phyloP scores from a whole-genome alignment of 2,113 vertebrate genomes.

The Stomatorhinus ivindoensis region DNA sequence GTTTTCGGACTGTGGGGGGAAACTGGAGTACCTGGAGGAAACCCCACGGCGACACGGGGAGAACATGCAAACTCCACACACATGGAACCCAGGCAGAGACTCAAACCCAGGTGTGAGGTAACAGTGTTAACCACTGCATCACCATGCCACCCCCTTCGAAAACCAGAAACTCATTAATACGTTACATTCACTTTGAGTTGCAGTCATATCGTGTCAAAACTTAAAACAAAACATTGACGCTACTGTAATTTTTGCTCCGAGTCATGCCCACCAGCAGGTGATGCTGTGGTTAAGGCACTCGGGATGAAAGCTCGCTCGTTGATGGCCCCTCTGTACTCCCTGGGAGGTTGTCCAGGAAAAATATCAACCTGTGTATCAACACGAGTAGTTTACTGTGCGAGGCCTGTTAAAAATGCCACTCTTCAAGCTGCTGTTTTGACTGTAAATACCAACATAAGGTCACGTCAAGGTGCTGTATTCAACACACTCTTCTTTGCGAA shows the following conservation, averaged over 20 bases:
- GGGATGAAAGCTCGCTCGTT: neutral
- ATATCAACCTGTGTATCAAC: neutral
- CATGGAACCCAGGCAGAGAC: too few species aligned
- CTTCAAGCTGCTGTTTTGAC: neutral
- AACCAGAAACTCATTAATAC: neutral
- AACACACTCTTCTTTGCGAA: neutral
- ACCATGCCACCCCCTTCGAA: neutral
- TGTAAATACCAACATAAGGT: slow-evolving; percentile 8
- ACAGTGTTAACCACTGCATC: too few species aligned
- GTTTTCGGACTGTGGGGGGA: too few species aligned
- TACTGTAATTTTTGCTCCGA: neutral
- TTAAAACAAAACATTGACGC: neutral
- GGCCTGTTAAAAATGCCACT: neutral
- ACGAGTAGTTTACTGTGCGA: neutral
- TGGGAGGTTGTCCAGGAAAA: neutral
- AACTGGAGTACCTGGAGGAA: too few species aligned
- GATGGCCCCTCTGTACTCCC: neutral
- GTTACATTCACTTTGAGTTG: neutral
- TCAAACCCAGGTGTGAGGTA: too few species aligned
- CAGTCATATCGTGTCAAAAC: neutral
- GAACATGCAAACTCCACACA: too few species aligned
- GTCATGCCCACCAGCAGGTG: neutral
- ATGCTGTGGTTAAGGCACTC: neutral
- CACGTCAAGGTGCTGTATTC: slow-evolving; percentile 5
- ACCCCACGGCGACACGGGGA: too few species aligned